Percentiles rank a stretch among this genome's conserved stretches.
phyloP scores from a whole-genome alignment of 1,140 invertebrate species.

The Drosophila seguyi region DNA sequence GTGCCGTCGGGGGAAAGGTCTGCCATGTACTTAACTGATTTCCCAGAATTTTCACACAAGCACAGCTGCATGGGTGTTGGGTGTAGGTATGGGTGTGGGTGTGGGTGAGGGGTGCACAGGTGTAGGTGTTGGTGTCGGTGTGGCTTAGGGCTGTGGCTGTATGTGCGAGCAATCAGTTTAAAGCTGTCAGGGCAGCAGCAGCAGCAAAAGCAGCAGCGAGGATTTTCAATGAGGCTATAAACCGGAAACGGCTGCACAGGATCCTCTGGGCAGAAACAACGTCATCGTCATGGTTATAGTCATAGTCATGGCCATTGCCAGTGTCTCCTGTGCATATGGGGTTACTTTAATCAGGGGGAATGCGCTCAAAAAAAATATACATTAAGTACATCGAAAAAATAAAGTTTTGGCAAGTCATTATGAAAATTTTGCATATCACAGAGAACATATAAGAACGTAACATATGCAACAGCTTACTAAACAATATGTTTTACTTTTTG shows the following conservation, averaged over 20 bases:
- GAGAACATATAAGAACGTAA: neutral
- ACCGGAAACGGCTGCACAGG: constrained; percentile 60
- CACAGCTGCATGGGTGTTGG: constrained; percentile 21
- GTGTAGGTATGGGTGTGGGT: neutral
- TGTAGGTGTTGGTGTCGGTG: constrained; percentile 3
- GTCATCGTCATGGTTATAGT: constrained; percentile 23
- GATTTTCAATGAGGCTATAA: constrained; percentile 73
- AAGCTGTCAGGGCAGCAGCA: constrained; percentile 67
- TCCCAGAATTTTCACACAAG: constrained; percentile 63
- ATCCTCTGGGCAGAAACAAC: constrained; percentile 34
- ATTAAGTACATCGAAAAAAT: constrained; percentile 16
- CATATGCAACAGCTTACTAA: neutral
- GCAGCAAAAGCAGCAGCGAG: constrained; percentile 31
- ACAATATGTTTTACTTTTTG: neutral
- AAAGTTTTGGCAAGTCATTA: constrained; percentile 11
- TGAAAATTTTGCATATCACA: neutral
- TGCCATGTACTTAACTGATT: constrained; percentile 78
- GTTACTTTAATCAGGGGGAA: constrained; percentile 66
- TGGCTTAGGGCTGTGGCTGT: constrained; percentile 14
- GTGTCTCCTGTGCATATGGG: constrained; percentile 35
- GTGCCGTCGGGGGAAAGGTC: constrained; percentile 54
- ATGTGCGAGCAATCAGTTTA: constrained; percentile 72
- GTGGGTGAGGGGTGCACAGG: no score
- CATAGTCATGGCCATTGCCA: constrained; percentile 32
- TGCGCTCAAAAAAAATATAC: constrained; percentile 18